Evolutionary conservation across 2,113 vertebrate species (phyloP).

Genomic region (Opisthocomus hoazin): DNA sequence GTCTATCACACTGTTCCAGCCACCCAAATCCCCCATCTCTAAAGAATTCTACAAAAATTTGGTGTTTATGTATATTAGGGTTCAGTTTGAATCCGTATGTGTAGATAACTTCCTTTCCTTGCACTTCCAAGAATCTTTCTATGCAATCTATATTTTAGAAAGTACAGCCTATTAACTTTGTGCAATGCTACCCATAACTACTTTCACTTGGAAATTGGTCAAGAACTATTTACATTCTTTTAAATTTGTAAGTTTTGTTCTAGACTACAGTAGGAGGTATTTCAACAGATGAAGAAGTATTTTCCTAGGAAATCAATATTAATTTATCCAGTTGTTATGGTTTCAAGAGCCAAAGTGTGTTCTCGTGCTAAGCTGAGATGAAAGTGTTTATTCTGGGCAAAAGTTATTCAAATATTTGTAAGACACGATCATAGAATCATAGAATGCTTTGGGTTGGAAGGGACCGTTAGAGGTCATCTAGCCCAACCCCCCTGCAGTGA

Average conservation of each 20-base stretch:
- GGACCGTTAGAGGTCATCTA: too few relatives aligned
- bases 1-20: neutral
- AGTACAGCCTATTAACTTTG: constrained; percentile 47
- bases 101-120: neutral
- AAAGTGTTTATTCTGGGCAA: constrained; percentile 72
- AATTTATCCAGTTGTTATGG: constrained; percentile 72
- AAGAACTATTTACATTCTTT: constrained; percentile 57
- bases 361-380: constrained; percentile 63
- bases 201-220: constrained; percentile 66
- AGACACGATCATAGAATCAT: too few relatives aligned
- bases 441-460: too few relatives aligned
- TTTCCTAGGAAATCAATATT: constrained; percentile 77
- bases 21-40: neutral
- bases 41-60: neutral
- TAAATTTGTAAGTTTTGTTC: constrained; percentile 62
- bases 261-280: constrained; percentile 56
- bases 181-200: constrained; percentile 65
- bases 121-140: constrained; percentile 14
- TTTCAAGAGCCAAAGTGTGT: constrained; percentile 67
- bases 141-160: neutral
- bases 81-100: neutral
- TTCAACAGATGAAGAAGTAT: constrained; percentile 70
- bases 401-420: constrained; percentile 79
- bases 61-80: neutral
- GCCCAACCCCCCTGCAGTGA: too few relatives aligned